These are phyloP conservation scores for Drosophila bocqueti DNA, from an alignment of 1,140 invertebrate genomes.

Conservation along the genomic window DNA sequence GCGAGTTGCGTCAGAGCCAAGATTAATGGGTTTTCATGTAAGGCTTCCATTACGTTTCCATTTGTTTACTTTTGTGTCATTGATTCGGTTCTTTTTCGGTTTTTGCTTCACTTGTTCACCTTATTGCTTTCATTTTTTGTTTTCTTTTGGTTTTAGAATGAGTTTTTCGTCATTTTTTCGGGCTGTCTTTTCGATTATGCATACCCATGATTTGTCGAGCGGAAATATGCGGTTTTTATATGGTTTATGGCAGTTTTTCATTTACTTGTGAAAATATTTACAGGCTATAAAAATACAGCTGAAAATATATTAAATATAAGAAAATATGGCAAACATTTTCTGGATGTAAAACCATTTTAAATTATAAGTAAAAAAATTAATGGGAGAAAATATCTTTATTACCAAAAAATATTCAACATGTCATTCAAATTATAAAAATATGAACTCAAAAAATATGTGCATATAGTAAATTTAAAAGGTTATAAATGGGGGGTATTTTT, in stretches of 20 bases:
- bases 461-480: not conserved
- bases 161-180: not conserved
- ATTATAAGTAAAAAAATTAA: too few species aligned
- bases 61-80: constrained; percentile 67
- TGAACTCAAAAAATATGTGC: not conserved
- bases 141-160: constrained; percentile 15
- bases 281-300: not conserved
- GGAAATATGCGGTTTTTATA: constrained; percentile 3
- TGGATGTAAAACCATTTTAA: too few species aligned
- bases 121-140: constrained; percentile 12
- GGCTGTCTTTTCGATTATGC: constrained; percentile 49
- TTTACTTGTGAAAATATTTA: constrained; percentile 1
- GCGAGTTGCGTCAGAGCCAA: constrained; percentile 61
- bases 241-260: constrained; percentile 16
- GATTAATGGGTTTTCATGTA: constrained; percentile 69
- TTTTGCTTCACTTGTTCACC: constrained; percentile 17
- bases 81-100: constrained; percentile 49
- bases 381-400: too few species aligned
- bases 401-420: not conserved
- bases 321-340: too few species aligned
- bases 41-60: constrained; percentile 52
- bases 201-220: constrained; percentile 30
- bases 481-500: not conserved
- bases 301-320: not conserved
- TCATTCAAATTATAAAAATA: not conserved